Conservation (phyloP, 2,113 vertebrate genomes). For the Chionodraco myersi region DNA sequence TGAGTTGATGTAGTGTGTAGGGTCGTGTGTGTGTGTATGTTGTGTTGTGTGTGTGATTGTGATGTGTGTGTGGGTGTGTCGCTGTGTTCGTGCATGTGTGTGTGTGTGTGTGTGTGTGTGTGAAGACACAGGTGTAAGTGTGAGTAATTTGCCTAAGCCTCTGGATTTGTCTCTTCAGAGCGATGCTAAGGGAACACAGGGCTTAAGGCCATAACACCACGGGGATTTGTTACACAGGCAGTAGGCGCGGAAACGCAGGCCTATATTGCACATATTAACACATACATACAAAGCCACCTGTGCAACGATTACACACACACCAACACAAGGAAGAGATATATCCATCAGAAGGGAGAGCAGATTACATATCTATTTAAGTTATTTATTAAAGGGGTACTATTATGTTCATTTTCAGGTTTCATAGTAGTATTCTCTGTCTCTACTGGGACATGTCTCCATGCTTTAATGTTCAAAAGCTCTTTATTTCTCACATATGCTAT, state of each 20-base stretch:
- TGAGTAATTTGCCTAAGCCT: conserved; percentile 71
- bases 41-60: too few species aligned
- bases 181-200: conserved; percentile 45
- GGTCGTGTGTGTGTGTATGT: too few species aligned
- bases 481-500: too few species aligned
- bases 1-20: too few species aligned
- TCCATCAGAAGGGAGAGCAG: not conserved
- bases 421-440: too few species aligned
- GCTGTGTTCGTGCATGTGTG: conserved; percentile 21
- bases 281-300: not conserved
- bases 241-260: not conserved
- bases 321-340: not conserved
- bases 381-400: too few species aligned
- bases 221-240: conserved; percentile 50
- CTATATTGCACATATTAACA: not conserved
- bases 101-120: conserved; percentile 33
- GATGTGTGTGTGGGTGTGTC: conserved; percentile 17
- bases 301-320: not conserved
- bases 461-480: too few species aligned
- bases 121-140: conserved; percentile 53
- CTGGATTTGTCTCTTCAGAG: conserved; percentile 43
- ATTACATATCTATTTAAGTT: not conserved
- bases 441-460: too few species aligned
- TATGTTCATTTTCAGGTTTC: too few species aligned
- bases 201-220: conserved; percentile 67